Evolutionary conservation across 2,888 invertebrate genomes (phyloP).

Genomic region (Macaria notata): DNA sequence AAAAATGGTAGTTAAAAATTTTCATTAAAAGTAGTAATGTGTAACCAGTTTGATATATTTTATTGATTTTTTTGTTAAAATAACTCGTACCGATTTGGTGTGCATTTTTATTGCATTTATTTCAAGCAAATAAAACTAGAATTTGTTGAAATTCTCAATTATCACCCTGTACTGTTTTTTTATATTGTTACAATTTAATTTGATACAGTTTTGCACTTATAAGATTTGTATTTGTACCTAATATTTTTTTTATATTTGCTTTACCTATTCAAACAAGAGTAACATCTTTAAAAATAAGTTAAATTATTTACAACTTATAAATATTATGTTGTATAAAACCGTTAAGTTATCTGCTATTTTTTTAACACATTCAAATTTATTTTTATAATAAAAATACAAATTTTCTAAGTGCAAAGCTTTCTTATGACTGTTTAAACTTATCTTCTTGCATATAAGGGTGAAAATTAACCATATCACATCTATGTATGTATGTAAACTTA

Average conservation of each 20-base stretch:
- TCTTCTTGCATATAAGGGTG: conserved; percentile 44
- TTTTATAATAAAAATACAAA: too few relatives aligned
- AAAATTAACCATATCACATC: conserved; percentile 74
- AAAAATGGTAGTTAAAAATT: conserved; percentile 57
- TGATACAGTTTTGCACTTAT: conserved; percentile 5
- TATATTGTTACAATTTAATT: neutral
- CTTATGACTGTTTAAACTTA: neutral
- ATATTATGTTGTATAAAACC: too few relatives aligned
- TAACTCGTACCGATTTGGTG: conserved; percentile 16
- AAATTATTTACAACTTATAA: too few relatives aligned
- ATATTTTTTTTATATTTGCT: conserved; percentile 3
- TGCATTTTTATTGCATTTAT: conserved; percentile 40
- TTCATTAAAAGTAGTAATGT: conserved; percentile 30
- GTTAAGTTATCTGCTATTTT: too few relatives aligned
- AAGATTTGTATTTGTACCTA: conserved; percentile 12
- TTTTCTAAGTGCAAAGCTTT: too few relatives aligned
- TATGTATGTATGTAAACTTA: conserved; percentile 71
- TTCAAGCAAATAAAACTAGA: conserved; percentile 16
- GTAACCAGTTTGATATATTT: conserved; percentile 24
- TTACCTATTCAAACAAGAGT: neutral
- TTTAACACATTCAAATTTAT: too few relatives aligned
- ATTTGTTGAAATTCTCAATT: neutral
- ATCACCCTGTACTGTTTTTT: too few relatives aligned
- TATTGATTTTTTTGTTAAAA: conserved; percentile 6
- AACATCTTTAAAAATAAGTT: too few relatives aligned